These are phyloP conservation scores for Caenorhabditis sp. DNA, from an alignment of 2,888 invertebrate genomes.

Conservation along the genomic window DNA sequence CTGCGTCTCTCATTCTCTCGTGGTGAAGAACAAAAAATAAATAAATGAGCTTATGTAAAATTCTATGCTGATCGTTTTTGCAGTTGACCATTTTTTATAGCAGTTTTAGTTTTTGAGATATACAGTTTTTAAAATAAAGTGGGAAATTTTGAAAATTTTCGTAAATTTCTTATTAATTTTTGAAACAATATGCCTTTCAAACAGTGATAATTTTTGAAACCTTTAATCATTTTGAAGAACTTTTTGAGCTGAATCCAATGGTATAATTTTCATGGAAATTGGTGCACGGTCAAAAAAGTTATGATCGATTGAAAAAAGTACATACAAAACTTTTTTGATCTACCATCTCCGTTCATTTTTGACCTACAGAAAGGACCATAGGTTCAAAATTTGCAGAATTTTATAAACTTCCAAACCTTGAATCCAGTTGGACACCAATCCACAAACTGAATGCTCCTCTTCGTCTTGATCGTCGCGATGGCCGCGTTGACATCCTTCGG, in stretches of 20 bases:
- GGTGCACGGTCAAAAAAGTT: neutral
- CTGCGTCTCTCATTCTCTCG: slow-evolving; percentile 10
- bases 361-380: too few species aligned
- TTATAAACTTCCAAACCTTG: slow-evolving; percentile 69
- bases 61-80: too few species aligned
- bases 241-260: neutral
- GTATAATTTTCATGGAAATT: neutral
- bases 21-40: neutral
- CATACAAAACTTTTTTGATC: neutral
- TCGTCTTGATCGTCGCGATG: slow-evolving; percentile 82
- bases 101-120: too few species aligned
- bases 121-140: too few species aligned
- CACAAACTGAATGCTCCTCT: slow-evolving; percentile 82
- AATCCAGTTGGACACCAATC: slow-evolving; percentile 83
- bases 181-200: too few species aligned
- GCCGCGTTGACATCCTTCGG: slow-evolving; percentile 82
- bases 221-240: neutral
- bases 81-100: too few species aligned
- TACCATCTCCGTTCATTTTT: neutral
- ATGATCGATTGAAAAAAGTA: neutral
- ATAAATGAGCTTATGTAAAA: too few species aligned
- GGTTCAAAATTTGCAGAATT: neutral
- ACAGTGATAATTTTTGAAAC: too few species aligned
- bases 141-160: too few species aligned
- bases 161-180: too few species aligned